Base-by-base conservation (phyloP, 2,888 invertebrate species). In the Drosophila yooni region DNA sequence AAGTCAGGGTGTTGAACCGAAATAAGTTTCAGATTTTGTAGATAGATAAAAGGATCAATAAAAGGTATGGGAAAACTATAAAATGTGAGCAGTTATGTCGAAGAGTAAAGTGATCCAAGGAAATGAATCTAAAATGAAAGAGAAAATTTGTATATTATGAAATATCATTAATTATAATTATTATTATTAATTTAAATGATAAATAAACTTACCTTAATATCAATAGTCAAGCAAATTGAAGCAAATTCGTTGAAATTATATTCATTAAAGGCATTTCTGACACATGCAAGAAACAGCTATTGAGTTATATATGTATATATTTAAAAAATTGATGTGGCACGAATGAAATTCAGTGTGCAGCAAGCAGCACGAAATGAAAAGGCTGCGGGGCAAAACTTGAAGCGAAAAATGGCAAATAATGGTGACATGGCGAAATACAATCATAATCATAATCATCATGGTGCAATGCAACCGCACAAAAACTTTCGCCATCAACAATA, bases 361-460 rank as follows among this genome's bases (percentile, higher is more conserved):
- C 54, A 53, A 70, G 59, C 46, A 61, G 43, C 56, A 66, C 13
- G 46, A 40, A 69, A 65, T 62, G 43, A 58, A 60, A 64, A 31
- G 59, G 66, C 70, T 74, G 62, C 53, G 64, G 77, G 74, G 67
- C 70, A 63, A 63, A 83, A 81, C 71, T 66, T 76, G 70, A 90
- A 85, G 88, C 88, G 86, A 82, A 82, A 84, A 89, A 90, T 82
- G 76, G 88, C 90, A 85, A 85, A 85, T 85, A 85, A 85, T 85
- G 88, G 89, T 85, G 90, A 85, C 90, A 90, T 90, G 85, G 90
- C 86, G 89, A 85, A 85, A 90, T 82, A 88, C 83, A 85, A 85
- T 85, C 87, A 85, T 85, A 90, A 46, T 46, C 46, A 46, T 46
- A 25, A 46, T 46, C 46, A 88, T 88, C 86, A 81, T 76, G 77